Percentiles rank a stretch among this genome's conserved stretches.
Evolutionary conservation across 2,113 vertebrate genomes (phyloP).

Genomic region (Odobenus rosmarus): DNA sequence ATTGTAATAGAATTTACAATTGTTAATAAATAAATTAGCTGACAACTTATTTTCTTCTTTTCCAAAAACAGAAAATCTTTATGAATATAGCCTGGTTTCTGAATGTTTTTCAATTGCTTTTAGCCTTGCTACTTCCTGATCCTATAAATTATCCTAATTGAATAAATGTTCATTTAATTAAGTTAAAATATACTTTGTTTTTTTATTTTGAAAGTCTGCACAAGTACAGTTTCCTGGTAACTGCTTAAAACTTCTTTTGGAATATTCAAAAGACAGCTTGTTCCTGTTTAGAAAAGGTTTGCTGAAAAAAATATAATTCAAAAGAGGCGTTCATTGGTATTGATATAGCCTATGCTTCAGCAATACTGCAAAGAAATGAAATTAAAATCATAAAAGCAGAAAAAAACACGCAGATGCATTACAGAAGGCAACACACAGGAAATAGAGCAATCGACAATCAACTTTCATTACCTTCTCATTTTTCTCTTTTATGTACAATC

Average conservation of each 20-base stretch:
- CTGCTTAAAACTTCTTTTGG: conserved; percentile 47
- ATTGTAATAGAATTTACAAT: neutral
- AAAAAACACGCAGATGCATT: conserved; percentile 62
- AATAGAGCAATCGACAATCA: conserved; percentile 52
- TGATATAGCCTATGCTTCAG: conserved; percentile 64
- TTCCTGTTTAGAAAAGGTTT: conserved; percentile 53
- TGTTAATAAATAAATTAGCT: neutral
- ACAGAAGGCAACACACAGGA: conserved; percentile 36
- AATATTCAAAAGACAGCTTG: conserved; percentile 50
- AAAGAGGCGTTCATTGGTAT: conserved; percentile 64
- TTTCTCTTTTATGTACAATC: conserved; percentile 73
- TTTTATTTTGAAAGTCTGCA: conserved; percentile 70
- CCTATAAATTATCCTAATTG: conserved; percentile 30
- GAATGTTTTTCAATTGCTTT: conserved; percentile 3
- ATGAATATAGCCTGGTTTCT: neutral
- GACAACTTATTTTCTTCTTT: neutral
- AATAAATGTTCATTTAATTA: conserved; percentile 61
- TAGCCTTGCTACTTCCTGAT: conserved; percentile 12
- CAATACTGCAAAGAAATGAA: conserved; percentile 66
- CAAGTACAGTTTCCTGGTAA: conserved; percentile 45
- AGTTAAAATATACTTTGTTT: conserved; percentile 38
- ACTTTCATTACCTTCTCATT: conserved; percentile 68
- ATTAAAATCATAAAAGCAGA: conserved; percentile 70
- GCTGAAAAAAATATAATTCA: conserved; percentile 48
- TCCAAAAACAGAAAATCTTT: neutral